Base-by-base conservation (phyloP, 2,888 invertebrate species). In the Alentia gelatinosa region DNA sequence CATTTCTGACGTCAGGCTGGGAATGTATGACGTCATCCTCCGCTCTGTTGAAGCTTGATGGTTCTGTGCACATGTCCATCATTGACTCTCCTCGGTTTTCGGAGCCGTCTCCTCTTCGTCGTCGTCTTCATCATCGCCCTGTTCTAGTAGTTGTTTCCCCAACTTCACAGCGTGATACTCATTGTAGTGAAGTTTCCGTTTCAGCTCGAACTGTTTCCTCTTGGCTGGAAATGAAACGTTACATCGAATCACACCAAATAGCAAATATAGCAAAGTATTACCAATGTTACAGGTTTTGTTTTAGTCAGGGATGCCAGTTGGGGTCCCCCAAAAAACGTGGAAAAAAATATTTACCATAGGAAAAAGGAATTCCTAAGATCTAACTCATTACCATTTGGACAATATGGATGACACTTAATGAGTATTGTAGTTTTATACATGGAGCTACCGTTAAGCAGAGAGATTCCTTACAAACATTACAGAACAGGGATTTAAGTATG, bases 181-280 rank as follows among this genome's bases (percentile, higher is more conserved):
- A 96, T 99, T 99, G 96, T 99, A 99, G 95, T 99, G 99, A 94
- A 98, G 97, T 97, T 99, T 99, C 92, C 99, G 97, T 96, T 99
- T 99, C 93, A 97, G 97, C 96, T 99, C 98, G 95, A 99, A 99
- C 92, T 97, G 97, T 94, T 97, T 97, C 94, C 98, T 93, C 94
- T 97, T 97, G 93, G 97, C 97, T 97, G 94, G 63, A 96, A 96
- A 47, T 12, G 19, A 47, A 47, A 47, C 47, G n/a, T n/a, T n/a
- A n/a, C n/a, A n/a, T n/a, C 9, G 47, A 42, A 42, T 42, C 47
- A 42, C 47, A 42, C 47, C n/a, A n/a, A n/a, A n/a, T n/a, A n/a
- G n/a, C n/a, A n/a, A n/a, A n/a, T n/a, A n/a, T n/a, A n/a, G n/a
- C n/a, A n/a, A n/a, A n/a, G n/a, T n/a, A n/a, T n/a, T n/a, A n/a